Conservation (phyloP, 2,113 vertebrate genomes). For the Thunnus thynnus region DNA sequence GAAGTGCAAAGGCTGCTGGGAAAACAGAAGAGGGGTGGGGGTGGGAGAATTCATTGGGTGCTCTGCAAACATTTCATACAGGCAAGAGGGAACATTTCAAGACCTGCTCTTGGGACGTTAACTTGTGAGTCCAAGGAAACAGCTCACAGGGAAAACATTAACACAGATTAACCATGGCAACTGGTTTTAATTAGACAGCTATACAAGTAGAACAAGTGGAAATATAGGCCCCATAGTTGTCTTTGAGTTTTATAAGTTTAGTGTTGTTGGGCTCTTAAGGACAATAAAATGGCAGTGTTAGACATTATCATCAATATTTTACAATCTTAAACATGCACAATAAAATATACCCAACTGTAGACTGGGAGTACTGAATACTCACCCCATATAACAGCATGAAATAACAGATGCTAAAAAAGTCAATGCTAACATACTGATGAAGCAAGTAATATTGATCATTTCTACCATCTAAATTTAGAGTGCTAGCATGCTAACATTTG, state of each 20-base stretch:
- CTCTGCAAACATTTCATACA: conserved; percentile 14
- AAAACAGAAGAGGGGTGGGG: not conserved
- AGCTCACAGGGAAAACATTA: conserved; percentile 64
- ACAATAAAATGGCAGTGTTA: conserved; percentile 1
- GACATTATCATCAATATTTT: conserved; percentile 18
- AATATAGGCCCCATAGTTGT: conserved; percentile 46
- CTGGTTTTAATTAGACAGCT: conserved; percentile 72
- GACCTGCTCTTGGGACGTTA: conserved; percentile 39
- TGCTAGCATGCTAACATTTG: no score
- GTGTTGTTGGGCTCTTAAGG: conserved; percentile 7
- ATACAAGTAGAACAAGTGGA: conserved; percentile 41
- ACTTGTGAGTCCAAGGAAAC: conserved; percentile 55
- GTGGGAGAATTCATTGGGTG: not conserved
- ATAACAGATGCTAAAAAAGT: no score
- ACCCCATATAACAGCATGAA: not conserved
- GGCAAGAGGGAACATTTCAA: conserved; percentile 35
- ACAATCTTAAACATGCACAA: conserved; percentile 12
- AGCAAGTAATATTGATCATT: no score
- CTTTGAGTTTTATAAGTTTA: conserved; percentile 66
- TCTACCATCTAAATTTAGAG: no score
- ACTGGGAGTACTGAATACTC: not conserved
- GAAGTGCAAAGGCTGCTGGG: conserved; percentile 11
- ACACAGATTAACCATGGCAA: conserved; percentile 64
- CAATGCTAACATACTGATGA: no score
- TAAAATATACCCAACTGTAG: conserved; percentile 43